A percentile compares a stretch with the other conserved stretches of the same genome.
These are phyloP conservation scores for Drosophila jambulina DNA, from an alignment of 1,140 invertebrate species.

Conservation along the genomic window DNA sequence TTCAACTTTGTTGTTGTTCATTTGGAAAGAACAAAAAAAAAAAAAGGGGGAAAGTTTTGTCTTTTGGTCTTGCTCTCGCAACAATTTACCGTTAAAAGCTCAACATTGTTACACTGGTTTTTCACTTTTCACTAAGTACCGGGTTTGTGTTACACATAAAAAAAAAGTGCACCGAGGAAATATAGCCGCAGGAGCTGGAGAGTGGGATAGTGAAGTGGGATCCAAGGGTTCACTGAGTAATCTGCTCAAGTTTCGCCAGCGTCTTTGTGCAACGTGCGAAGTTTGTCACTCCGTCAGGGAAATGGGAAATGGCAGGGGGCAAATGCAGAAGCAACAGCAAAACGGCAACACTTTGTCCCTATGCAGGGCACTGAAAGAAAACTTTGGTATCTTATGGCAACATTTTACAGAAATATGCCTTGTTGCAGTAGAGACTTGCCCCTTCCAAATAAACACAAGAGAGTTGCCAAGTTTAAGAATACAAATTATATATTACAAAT, in stretches of 20 bases:
- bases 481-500: not conserved
- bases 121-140: conserved; percentile 81
- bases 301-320: conserved; percentile 63
- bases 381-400: too few relatives aligned
- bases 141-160: conserved; percentile 78
- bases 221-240: conserved; percentile 50
- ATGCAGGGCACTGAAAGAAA: conserved; percentile 29
- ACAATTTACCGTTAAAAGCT: conserved; percentile 80
- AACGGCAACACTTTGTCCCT: conserved; percentile 56
- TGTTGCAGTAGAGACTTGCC: too few relatives aligned
- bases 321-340: conserved; percentile 28
- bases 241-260: conserved; percentile 66
- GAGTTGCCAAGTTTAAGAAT: not conserved
- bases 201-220: not conserved
- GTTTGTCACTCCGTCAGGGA: conserved; percentile 78
- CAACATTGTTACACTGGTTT: conserved; percentile 82
- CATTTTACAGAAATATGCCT: not conserved
- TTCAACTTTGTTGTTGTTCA: conserved; percentile 71
- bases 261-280: conserved; percentile 77
- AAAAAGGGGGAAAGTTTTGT: conserved; percentile 58
- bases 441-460: too few relatives aligned
- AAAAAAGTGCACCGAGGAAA: conserved; percentile 33
- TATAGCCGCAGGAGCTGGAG: conserved; percentile 13
- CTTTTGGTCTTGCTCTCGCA: conserved; percentile 61
- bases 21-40: conserved; percentile 51